phyloP scores from a whole-genome alignment of 2,888 invertebrate species.

The Sinodicranocentrus sp. region DNA sequence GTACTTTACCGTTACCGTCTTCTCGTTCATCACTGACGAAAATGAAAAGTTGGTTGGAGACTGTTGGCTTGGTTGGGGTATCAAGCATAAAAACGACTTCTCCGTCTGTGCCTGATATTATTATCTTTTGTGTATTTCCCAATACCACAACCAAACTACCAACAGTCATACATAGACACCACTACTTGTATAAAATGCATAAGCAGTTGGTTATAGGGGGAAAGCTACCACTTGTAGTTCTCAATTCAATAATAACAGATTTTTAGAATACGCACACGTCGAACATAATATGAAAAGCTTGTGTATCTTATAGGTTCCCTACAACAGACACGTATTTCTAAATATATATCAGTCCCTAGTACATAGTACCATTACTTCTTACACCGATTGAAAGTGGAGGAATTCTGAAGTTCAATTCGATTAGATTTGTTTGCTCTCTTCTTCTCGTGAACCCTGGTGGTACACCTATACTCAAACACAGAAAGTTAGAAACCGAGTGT shows the following conservation, averaged over 20 bases:
- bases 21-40: conserved; percentile 55
- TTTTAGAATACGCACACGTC: neutral
- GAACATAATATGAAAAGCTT: neutral
- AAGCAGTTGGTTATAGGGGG: too few relatives aligned
- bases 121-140: conserved; percentile 15
- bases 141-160: neutral
- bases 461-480: too few relatives aligned
- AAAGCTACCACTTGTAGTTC: neutral
- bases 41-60: conserved; percentile 45
- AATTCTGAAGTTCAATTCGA: conserved; percentile 68
- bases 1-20: conserved; percentile 8
- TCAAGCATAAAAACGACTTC: conserved; percentile 35
- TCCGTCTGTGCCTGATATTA: conserved; percentile 41
- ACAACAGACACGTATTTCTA: too few relatives aligned
- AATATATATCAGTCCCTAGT: neutral
- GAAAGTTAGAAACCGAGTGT: too few relatives aligned
- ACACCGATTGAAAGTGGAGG: conserved; percentile 50
- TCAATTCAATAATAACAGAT: conserved; percentile 5
- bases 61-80: conserved; percentile 9
- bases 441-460: neutral
- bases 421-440: conserved; percentile 68
- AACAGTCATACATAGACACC: too few relatives aligned
- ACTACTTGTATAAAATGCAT: too few relatives aligned
- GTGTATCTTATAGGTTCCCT: neutral
- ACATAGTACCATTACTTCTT: neutral